A percentile compares a stretch with the other conserved stretches of the same genome.
phyloP scores from a whole-genome alignment of 2,888 invertebrate genomes.

The Drosophila nr. perissopoda region DNA sequence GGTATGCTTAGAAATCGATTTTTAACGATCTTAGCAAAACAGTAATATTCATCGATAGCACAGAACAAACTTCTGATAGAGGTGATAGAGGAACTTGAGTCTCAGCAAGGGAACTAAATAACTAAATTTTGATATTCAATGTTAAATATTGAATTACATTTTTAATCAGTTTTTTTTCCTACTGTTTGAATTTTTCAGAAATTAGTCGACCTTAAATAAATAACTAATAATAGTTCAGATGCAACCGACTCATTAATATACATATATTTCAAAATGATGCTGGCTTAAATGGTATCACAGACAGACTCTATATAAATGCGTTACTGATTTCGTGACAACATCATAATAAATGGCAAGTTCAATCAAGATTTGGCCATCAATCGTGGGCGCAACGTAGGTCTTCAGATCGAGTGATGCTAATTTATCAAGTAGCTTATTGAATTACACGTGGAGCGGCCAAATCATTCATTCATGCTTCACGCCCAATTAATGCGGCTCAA shows the following conservation, averaged over 20 bases:
- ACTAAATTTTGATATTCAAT: background rate
- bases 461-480: slow-evolving; percentile 64
- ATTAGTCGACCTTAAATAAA: background rate
- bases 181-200: background rate
- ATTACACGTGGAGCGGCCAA: slow-evolving; percentile 34
- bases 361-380: slow-evolving; percentile 22
- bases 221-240: background rate
- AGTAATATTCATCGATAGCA: background rate
- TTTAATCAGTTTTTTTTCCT: background rate
- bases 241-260: background rate
- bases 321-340: background rate
- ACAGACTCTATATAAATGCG: background rate
- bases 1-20: background rate
- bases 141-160: background rate
- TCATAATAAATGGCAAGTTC: slow-evolving; percentile 10
- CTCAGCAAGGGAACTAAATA: background rate
- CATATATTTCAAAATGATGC: background rate
- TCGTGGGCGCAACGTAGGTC: slow-evolving; percentile 37
- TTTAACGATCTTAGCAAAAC: background rate
- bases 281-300: background rate
- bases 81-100: accelerated
- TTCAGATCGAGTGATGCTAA: slow-evolving; percentile 3
- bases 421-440: slow-evolving; percentile 37
- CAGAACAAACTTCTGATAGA: background rate
- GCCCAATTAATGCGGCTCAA: slow-evolving; percentile 38